A percentile compares a stretch with the other conserved stretches of the same genome.
These are phyloP conservation scores for Heliconius ethilla DNA, from an alignment of 2,888 invertebrate genomes.

Conservation along the genomic window DNA sequence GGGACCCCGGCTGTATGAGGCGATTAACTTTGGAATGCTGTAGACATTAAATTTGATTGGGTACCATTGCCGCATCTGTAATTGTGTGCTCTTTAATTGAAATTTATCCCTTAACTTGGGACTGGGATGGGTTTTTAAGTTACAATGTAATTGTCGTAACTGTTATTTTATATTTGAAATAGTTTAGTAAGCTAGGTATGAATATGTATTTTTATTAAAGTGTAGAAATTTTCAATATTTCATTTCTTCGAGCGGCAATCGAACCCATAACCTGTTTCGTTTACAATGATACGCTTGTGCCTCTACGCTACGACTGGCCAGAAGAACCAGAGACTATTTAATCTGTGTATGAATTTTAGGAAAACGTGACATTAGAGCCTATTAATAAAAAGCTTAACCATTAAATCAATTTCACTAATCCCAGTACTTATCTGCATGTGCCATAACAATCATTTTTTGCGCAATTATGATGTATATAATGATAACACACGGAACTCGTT, in stretches of 20 bases:
- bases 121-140: constrained; percentile 38
- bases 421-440: constrained; percentile 32
- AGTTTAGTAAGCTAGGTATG: background rate
- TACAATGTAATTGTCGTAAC: background rate
- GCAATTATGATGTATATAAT: constrained; percentile 45
- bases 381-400: constrained; percentile 23
- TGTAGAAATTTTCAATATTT: too few relatives aligned
- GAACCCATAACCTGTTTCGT: too few relatives aligned
- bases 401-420: constrained; percentile 32
- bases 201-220: too few relatives aligned
- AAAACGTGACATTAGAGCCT: constrained; percentile 4
- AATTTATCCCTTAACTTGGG: constrained; percentile 47
- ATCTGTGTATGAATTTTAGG: constrained; percentile 1
- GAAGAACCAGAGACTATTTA: background rate
- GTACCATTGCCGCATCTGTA: constrained; percentile 49
- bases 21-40: constrained; percentile 57
- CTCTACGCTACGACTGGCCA: too few relatives aligned
- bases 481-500: constrained; percentile 46
- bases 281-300: too few relatives aligned
- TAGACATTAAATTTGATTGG: constrained; percentile 56
- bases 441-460: constrained; percentile 44
- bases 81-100: constrained; percentile 58
- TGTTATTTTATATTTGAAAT: background rate
- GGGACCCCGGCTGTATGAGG: constrained; percentile 47
- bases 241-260: too few relatives aligned